A percentile compares a stretch with the other conserved stretches of the same genome.
Evolutionary conservation across 1,140 invertebrate genomes (phyloP).

Genomic region (Polypedilum pembai): DNA sequence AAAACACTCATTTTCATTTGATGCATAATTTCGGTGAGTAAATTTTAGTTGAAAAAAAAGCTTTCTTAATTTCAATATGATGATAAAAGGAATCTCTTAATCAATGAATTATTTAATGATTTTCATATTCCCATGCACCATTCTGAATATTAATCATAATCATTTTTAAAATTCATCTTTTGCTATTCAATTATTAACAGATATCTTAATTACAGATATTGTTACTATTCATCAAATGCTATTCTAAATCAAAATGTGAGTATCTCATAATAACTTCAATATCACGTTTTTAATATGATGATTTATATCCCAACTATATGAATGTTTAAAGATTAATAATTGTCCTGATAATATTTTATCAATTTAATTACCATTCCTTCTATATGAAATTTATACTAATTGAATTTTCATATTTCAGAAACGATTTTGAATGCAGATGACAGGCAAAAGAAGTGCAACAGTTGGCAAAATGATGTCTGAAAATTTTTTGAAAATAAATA

Average conservation of each 20-base stretch:
- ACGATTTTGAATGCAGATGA: not conserved
- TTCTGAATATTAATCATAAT: constrained; percentile 4
- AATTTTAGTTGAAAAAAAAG: not conserved
- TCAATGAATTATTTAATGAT: not conserved
- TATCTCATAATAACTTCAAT: not conserved
- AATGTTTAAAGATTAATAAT: constrained; percentile 6
- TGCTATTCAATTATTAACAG: not conserved
- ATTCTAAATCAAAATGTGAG: not conserved
- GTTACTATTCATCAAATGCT: not conserved
- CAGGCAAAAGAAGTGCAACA: not conserved
- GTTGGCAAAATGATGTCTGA: not conserved
- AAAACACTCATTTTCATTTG: no score
- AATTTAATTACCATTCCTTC: not conserved
- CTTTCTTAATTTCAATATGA: not conserved
- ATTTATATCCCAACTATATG: constrained; percentile 24
- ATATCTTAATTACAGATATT: not conserved
- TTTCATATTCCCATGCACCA: constrained; percentile 15
- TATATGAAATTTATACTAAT: not conserved
- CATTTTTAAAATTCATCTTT: not conserved
- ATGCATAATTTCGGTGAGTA: not conserved
- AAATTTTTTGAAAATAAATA: not conserved
- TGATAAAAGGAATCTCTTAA: not conserved
- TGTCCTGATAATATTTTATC: not conserved
- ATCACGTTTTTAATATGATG: not conserved
- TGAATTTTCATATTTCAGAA: not conserved